Evolutionary conservation across 2,797 vertebrate species (phyloP), one percentile per base, ranked within the genome.

Genomic region (Heteromormyrus szaboi): DNA sequence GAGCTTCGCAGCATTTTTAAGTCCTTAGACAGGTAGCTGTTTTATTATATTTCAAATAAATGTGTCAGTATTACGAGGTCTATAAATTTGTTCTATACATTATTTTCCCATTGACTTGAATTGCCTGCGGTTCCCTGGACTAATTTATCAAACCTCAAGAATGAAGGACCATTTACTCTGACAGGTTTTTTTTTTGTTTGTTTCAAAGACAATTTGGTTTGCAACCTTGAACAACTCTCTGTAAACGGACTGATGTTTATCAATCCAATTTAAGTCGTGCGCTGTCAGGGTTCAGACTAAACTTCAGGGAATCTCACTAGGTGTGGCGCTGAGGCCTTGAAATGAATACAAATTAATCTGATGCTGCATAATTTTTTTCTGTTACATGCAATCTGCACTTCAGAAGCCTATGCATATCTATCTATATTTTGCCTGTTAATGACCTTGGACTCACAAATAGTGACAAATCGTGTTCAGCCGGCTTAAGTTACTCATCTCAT

Each of bases 81-180:
- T 85, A 53, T 50, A 51, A 6, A 53, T 85, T 37, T 81, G 37
- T 81, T 81, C 19, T n/a, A 46, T 37, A 33, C 84, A 33, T 85
- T 85, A 50, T 85, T 53, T 85, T 33, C 84, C n/a, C 51, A 51
- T 85, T 85, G 84, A 54, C 48, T 85, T 85, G 50, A 85, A 29
- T 54, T 85, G 46, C 84, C 11, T 51, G 48, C 41, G 6, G 84
- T 53, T 85, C 48, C 25, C 5, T 37, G 8, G 12, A 53, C 48
- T 53, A 33, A 85, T 53, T 85, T 53, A 54, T 85, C 22, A 51
- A 53, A 33, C 8, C 14, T 46, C 76, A 81, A n/a, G 41, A 81
- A 44, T 81, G 41, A 85, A 53, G 46, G n/a, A 14, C 83, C 22
- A 25, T 85, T 46, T 53, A 53, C 81, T 48, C 44, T 48, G 41